Base-by-base conservation (phyloP, 2,113 vertebrate genomes). In the Vulpes vulpes region DNA sequence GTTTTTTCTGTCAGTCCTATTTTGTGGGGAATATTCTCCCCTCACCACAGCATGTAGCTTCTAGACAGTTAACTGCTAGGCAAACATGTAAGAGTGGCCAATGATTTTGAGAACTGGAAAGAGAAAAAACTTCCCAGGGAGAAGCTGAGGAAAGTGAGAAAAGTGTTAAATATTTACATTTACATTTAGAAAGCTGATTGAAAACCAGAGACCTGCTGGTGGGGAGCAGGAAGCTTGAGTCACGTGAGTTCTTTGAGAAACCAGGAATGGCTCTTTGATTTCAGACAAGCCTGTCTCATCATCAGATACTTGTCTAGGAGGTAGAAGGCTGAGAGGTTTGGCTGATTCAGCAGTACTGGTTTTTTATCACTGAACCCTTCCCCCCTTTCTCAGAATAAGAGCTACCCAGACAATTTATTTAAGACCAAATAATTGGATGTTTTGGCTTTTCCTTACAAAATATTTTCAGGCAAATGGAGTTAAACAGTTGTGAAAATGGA, bases 401-500 rank as follows among this genome's bases (percentile, higher is more conserved):
- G 64, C 35, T 30, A 35, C 32, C 62, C 59, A 20, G 35, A 35
- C 38, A 76, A 8, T 59, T 64, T 88, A 27, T 74, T 67, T 62
- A 30, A 81, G 55, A 71, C 30, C 80, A 96, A 90, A 64, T 96
- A 81, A 96, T 11, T 84, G 27, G 12, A 74, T 7, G 76, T 96
- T 38, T 71, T 78, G 27, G 4, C 22, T 86, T 76, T 90, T 96
- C 7, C 43, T n/a, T 81, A 22, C 38, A 74, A 93, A 91, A 84
- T n/a, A 15, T 76, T 84, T 97, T 51, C 93, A 99, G 99, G 74
- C 99, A 99, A 96, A 99, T 98, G 95, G 99, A 99, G 94, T 90
- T 98, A 84, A 98, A 98, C 23, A 99, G 81, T 35, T 99, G 98
- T 98, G 99, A 99, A 98, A 99, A 99, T 97, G 98, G 98, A 92